Evolutionary conservation across 2,113 vertebrate species (phyloP), one percentile per base, ranked within the genome.

Genomic region (Buteo buteo): DNA sequence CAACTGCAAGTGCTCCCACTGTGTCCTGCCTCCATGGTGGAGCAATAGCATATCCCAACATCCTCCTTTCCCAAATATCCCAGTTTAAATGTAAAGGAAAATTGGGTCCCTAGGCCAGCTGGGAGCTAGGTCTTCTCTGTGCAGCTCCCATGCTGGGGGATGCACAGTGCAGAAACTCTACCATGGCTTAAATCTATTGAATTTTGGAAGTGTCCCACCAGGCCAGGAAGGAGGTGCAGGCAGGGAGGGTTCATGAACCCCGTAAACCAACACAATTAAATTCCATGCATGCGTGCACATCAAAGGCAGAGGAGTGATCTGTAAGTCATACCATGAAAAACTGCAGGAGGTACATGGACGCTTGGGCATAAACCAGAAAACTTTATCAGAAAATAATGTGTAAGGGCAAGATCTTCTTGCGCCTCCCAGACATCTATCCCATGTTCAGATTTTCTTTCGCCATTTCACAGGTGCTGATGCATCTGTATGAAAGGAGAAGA

Each of bases 311-410:
- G 18, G 34, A 17, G 45, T 13, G 8, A 36, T 25, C 13, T 25
- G 5, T 16, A 45, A 54, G 10, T 40, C 26, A 10, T 15, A 62
- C 3, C 0, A 24, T 4, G 8, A 72, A 40, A 50, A 85, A 13
- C 29, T 32, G 20, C 47, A 9, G 3, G 17, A 44, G 5, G 10
- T 2, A 16, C 4, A 1, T 4, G 2, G 25, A 40, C 3, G 3
- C 44, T 45, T n/a, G 10, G 10, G 19, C 18, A 11, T 2, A 17
- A 52, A 90, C 0, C 45, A 13, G 45, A 61, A 54, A 57, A 12
- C 1, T 1, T 6, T 10, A 7, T 2, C 31, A 62, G 13, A 70
- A 90, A 77, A 62, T 11, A 15, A 42, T 2, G 0, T 3, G 4
- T 3, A 49, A 32, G 14, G 20, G 7, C 5, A 13, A 66, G n/a